A percentile compares a stretch with the other conserved stretches of the same genome.
Evolutionary conservation across 2,113 vertebrate species (phyloP).

Genomic region (Arothron firmamentum): DNA sequence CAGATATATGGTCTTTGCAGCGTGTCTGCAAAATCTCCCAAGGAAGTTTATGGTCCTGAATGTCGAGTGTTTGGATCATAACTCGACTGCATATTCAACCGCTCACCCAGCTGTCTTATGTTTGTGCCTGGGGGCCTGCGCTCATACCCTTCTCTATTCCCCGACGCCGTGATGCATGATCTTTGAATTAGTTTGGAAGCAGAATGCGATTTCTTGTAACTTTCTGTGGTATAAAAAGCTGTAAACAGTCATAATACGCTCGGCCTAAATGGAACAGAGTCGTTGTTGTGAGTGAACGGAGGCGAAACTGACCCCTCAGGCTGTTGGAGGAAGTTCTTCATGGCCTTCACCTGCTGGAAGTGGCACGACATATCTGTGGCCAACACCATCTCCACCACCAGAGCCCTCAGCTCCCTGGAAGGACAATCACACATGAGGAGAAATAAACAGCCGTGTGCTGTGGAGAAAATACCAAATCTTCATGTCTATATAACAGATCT

Average conservation of each 20-base stretch:
- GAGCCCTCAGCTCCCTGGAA: slow-evolving; percentile 89
- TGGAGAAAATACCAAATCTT: slow-evolving; percentile 21
- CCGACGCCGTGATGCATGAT: slow-evolving; percentile 16
- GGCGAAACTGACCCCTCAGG: slow-evolving; percentile 88
- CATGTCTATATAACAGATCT: slow-evolving; percentile 10
- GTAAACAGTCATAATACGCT: no score
- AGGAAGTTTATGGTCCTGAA: neutral
- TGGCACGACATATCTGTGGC: slow-evolving; percentile 98
- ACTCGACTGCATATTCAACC: slow-evolving; percentile 24
- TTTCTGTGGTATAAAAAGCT: no score
- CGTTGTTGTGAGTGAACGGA: neutral
- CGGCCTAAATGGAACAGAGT: neutral
- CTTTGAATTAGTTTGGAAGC: slow-evolving; percentile 1
- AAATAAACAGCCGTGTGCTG: slow-evolving; percentile 9
- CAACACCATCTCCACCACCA: slow-evolving; percentile 98
- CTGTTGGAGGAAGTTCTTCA: slow-evolving; percentile 95
- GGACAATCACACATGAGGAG: neutral
- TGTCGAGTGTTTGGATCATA: slow-evolving; percentile 18
- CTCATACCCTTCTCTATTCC: slow-evolving; percentile 1
- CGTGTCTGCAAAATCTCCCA: no score
- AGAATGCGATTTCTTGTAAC: no score
- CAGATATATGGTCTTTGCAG: no score
- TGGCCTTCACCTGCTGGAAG: slow-evolving; percentile 97
- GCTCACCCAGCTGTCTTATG: slow-evolving; percentile 8
- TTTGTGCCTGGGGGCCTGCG: slow-evolving; percentile 16